These are phyloP conservation scores for Polyploca ridens DNA, from an alignment of 2,888 invertebrate genomes.

Conservation along the genomic window DNA sequence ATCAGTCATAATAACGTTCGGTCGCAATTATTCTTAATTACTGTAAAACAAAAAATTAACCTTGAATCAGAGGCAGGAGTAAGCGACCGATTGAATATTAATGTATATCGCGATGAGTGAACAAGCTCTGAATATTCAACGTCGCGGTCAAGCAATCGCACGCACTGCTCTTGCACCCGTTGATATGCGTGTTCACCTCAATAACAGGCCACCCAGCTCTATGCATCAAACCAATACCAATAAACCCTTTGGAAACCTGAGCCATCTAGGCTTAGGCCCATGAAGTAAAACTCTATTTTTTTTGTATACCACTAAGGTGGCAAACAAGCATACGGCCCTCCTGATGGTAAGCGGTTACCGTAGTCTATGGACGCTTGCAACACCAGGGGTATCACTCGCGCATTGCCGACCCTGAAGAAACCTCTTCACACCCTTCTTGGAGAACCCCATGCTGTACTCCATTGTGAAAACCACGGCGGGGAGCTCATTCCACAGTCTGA, in stretches of 20 bases:
- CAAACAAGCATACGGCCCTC: no score
- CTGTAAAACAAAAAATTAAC: constrained; percentile 64
- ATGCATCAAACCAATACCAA: background rate
- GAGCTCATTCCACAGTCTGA: no score
- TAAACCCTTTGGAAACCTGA: background rate
- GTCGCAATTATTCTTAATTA: constrained; percentile 61
- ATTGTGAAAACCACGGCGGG: no score
- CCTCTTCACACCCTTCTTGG: no score
- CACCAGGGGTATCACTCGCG: no score
- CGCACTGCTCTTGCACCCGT: constrained; percentile 40
- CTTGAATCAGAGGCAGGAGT: constrained; percentile 69
- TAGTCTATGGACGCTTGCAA: no score
- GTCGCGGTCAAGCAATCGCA: constrained; percentile 69
- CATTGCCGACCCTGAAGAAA: no score
- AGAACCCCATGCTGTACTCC: no score
- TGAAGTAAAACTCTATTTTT: no score
- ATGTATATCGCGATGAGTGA: constrained; percentile 64
- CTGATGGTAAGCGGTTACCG: no score
- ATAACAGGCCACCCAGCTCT: background rate
- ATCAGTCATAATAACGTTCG: constrained; percentile 33
- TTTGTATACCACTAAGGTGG: no score
- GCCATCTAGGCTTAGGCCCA: no score
- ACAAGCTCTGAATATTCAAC: constrained; percentile 74
- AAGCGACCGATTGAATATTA: constrained; percentile 75
- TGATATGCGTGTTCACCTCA: background rate